phyloP scores from a whole-genome alignment of 1,140 invertebrate genomes.

The Maconellicoccus hirsutus region DNA sequence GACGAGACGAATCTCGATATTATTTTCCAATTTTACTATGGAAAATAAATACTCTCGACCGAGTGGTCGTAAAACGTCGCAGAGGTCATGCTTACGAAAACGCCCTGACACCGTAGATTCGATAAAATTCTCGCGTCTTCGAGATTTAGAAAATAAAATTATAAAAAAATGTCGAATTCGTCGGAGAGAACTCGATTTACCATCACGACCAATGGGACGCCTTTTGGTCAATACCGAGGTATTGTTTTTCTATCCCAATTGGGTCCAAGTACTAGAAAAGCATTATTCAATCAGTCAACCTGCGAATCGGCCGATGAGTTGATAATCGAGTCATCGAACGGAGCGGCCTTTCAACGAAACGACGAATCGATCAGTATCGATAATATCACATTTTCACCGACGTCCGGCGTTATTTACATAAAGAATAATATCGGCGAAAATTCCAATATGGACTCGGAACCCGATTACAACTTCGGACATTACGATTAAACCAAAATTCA shows the following conservation, averaged over 20 bases:
- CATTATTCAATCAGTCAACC: background rate
- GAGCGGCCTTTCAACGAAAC: background rate
- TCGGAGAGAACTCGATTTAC: constrained; percentile 12
- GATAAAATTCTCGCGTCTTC: no score
- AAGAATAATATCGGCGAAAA: background rate
- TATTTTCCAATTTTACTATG: no score
- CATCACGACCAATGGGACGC: constrained; percentile 12
- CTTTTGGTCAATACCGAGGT: constrained; percentile 7
- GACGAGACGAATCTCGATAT: no score
- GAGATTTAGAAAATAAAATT: no score
- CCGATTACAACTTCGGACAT: background rate
- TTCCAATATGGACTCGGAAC: background rate
- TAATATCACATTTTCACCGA: background rate
- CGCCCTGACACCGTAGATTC: no score
- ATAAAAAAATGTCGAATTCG: background rate
- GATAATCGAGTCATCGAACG: background rate
- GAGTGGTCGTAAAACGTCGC: no score
- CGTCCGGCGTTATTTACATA: background rate
- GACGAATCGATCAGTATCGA: background rate
- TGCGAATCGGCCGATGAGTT: background rate
- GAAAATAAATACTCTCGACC: no score
- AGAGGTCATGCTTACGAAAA: no score
- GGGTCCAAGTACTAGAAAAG: constrained; percentile 10
- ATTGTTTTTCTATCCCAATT: constrained; percentile 12
- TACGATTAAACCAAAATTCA: background rate